Evolutionary conservation across 1,140 invertebrate genomes (phyloP).

Genomic region (Atta cephalotes): DNA sequence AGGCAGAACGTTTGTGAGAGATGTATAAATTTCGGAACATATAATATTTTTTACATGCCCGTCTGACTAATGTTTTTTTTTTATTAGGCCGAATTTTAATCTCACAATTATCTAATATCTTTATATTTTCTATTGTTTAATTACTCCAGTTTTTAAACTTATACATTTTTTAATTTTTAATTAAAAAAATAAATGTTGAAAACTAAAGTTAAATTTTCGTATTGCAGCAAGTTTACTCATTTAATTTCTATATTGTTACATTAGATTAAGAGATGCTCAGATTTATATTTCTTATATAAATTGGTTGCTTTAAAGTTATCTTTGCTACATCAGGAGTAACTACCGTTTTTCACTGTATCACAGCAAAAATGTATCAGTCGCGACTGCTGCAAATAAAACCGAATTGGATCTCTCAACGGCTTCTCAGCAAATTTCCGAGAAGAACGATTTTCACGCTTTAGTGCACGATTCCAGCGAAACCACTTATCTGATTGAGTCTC

Average conservation of each 20-base stretch:
- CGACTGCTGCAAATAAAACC: slow-evolving; percentile 49
- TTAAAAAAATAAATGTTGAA: not conserved
- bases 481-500: slow-evolving; percentile 64
- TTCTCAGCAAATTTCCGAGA: slow-evolving; percentile 57
- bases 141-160: not conserved
- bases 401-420: slow-evolving; percentile 56
- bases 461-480: slow-evolving; percentile 54
- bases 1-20: slow-evolving; percentile 21
- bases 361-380: slow-evolving; percentile 47
- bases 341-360: slow-evolving; percentile 31
- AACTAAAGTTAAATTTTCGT: not conserved
- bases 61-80: slow-evolving; percentile 33
- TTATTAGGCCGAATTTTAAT: slow-evolving; percentile 28
- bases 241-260: not conserved
- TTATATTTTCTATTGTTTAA: not conserved
- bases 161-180: no score
- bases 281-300: slow-evolving; percentile 18
- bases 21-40: slow-evolving; percentile 17
- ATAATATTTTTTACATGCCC: slow-evolving; percentile 35
- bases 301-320: slow-evolving; percentile 24
- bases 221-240: not conserved
- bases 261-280: slow-evolving; percentile 1
- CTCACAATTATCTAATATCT: not conserved
- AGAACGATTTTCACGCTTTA: slow-evolving; percentile 64
- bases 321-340: slow-evolving; percentile 17